Conservation (phyloP, 2,113 vertebrate genomes). For the Antechinus stuartii region DNA sequence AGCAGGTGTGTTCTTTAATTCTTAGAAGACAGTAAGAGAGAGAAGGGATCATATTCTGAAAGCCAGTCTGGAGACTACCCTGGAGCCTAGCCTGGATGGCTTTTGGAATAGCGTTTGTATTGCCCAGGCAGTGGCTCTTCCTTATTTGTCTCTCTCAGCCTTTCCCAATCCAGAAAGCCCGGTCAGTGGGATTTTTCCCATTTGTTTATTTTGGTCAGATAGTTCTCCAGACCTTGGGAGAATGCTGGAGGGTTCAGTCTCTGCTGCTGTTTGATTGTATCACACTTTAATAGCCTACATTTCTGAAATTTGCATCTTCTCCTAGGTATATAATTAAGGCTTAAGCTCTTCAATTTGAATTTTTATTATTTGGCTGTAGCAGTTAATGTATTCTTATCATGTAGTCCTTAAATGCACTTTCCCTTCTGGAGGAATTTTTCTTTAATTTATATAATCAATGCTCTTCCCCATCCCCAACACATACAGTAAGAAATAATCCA, state of each 20-base stretch:
- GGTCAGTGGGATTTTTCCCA: conserved; percentile 7
- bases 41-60: conserved; percentile 17
- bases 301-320: conserved; percentile 74
- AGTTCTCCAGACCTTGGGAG: conserved; percentile 69
- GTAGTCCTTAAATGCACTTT: conserved; percentile 53
- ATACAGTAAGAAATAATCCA: conserved; percentile 37
- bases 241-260: conserved; percentile 66
- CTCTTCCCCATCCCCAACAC: not conserved
- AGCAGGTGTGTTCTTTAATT: conserved; percentile 16
- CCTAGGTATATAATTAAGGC: conserved; percentile 70
- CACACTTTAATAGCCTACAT: conserved; percentile 64
- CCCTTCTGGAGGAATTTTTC: conserved; percentile 65
- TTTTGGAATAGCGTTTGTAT: not conserved
- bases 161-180: not conserved
- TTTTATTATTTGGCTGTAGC: conserved; percentile 63
- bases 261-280: conserved; percentile 51
- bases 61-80: not conserved
- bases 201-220: conserved; percentile 62
- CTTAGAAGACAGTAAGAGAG: conserved; percentile 24
- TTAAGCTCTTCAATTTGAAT: conserved; percentile 65
- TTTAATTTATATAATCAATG: conserved; percentile 45
- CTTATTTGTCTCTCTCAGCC: not conserved
- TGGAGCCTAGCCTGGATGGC: not conserved
- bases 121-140: not conserved
- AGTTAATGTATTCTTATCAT: conserved; percentile 34